Conservation (phyloP, 2,113 vertebrate genomes). For the Struthidea cinerea region DNA sequence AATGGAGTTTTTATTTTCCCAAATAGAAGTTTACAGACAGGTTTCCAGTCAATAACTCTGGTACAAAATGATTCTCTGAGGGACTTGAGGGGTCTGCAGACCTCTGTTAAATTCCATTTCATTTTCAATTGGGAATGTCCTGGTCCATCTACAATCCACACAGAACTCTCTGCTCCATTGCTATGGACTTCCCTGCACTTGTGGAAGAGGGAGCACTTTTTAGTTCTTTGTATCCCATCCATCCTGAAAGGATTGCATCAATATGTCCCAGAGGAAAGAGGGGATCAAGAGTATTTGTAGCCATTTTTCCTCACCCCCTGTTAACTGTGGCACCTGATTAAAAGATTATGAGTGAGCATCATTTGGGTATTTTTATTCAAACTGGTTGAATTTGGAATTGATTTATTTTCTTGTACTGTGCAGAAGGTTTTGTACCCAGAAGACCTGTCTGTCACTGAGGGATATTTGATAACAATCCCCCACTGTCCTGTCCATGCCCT, state of each 20-base stretch:
- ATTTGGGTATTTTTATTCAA: not conserved
- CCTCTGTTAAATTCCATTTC: not conserved
- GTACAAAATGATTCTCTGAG: not conserved
- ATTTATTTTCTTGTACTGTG: not conserved
- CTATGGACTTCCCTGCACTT: not conserved
- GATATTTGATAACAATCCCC: not conserved
- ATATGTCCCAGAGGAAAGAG: not conserved
- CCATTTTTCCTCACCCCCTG: not conserved
- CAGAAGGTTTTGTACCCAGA: not conserved
- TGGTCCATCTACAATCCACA: not conserved
- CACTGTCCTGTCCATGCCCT: not conserved
- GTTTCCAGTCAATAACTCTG: not conserved
- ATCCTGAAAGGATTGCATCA: not conserved
- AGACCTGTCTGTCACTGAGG: not conserved
- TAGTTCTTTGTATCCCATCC: not conserved
- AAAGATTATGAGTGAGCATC: not conserved
- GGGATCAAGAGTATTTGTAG: not conserved
- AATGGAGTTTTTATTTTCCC: not conserved
- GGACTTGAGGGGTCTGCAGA: not conserved
- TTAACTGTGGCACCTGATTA: not conserved
- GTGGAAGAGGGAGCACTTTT: not conserved
- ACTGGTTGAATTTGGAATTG: not conserved
- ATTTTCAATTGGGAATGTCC: not conserved
- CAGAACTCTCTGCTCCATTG: not conserved
- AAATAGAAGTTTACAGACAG: not conserved